These are phyloP conservation scores for Cynodonichthys magdalenae DNA, from an alignment of 2,797 vertebrate genomes.

Conservation along the genomic window DNA sequence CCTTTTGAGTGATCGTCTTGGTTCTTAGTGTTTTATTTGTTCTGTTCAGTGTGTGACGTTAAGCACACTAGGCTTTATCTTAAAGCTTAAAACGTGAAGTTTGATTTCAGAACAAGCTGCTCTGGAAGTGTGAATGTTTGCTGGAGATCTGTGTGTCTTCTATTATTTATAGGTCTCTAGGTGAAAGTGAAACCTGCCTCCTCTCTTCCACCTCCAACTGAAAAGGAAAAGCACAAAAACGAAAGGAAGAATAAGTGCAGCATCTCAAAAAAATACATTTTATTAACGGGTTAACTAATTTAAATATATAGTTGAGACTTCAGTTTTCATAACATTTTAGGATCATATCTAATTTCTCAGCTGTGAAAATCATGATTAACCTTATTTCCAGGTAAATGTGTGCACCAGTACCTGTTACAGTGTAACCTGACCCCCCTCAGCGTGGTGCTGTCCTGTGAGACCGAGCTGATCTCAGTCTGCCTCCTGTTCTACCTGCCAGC, in stretches of 20 bases:
- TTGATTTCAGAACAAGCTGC: too few relatives aligned
- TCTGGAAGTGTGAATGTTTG: neutral
- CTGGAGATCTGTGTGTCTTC: conserved; percentile 17
- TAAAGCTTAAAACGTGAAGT: too few relatives aligned
- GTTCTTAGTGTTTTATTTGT: neutral
- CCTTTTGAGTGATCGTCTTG: conserved; percentile 31
- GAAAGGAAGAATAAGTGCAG: neutral
- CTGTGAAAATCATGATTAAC: neutral
- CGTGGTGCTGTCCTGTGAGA: conserved; percentile 3
- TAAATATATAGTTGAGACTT: too few relatives aligned
- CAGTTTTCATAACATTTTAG: too few relatives aligned
- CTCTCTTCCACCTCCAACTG: neutral
- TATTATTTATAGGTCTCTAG: conserved; percentile 57
- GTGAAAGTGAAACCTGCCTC: conserved; percentile 59
- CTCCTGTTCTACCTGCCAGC: conserved; percentile 19
- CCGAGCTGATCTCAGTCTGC: conserved; percentile 21
- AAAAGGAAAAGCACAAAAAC: neutral
- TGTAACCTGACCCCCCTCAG: conserved; percentile 53
- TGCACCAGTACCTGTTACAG: neutral
- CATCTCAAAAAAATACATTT: neutral
- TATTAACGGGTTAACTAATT: neutral
- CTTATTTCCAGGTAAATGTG: neutral
- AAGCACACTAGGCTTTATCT: too few relatives aligned
- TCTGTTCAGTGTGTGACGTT: too few relatives aligned
- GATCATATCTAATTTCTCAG: too few relatives aligned